Evolutionary conservation across 2,888 invertebrate species (phyloP).

Genomic region (Eilema griseolum): DNA sequence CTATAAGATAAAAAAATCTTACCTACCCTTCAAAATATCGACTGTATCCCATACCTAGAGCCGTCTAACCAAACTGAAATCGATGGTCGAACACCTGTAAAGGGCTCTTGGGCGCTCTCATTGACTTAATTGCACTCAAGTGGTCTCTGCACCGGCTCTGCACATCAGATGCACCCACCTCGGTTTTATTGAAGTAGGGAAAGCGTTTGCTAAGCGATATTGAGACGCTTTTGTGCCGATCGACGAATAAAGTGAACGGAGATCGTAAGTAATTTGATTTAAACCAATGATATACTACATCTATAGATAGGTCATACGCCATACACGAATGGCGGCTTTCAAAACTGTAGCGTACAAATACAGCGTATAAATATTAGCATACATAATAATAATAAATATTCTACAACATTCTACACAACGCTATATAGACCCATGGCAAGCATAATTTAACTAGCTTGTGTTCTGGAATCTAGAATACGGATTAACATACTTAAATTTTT

Average conservation of each 20-base stretch:
- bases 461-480: too few relatives aligned
- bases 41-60: constrained; percentile 49
- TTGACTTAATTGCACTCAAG: constrained; percentile 63
- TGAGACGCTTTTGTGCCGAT: constrained; percentile 33
- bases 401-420: too few relatives aligned
- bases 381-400: too few relatives aligned
- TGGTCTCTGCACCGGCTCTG: constrained; percentile 25
- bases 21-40: constrained; percentile 31
- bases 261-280: neutral
- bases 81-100: constrained; percentile 77
- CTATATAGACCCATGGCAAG: too few relatives aligned
- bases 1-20: too few relatives aligned
- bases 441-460: too few relatives aligned
- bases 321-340: too few relatives aligned
- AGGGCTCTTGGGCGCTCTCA: constrained; percentile 61
- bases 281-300: too few relatives aligned
- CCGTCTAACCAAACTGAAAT: constrained; percentile 61
- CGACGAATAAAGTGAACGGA: constrained; percentile 31
- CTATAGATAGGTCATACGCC: too few relatives aligned
- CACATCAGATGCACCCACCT: constrained; percentile 51
- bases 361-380: too few relatives aligned
- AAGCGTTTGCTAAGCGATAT: constrained; percentile 28
- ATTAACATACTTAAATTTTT: too few relatives aligned
- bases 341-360: too few relatives aligned
- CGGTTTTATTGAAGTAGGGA: constrained; percentile 48